A percentile compares a stretch with the other conserved stretches of the same genome.
These are phyloP conservation scores for Mionectes olivaceus DNA, from an alignment of 2,797 vertebrate genomes.

Conservation along the genomic window DNA sequence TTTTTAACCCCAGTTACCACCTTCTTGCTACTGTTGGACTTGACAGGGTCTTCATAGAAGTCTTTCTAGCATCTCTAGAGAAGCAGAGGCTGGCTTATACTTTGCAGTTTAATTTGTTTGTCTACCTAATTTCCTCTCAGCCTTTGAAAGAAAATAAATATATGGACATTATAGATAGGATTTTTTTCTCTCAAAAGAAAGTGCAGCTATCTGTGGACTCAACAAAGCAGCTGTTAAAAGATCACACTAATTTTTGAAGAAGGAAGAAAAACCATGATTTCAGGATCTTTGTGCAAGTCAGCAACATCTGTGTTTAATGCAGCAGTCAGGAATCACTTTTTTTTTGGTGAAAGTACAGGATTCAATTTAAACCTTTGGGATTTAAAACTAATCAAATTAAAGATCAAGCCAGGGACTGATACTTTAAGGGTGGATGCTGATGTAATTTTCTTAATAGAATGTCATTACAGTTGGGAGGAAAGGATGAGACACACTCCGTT, in stretches of 20 bases:
- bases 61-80: neutral
- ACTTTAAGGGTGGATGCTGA: neutral
- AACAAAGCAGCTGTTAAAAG: constrained; percentile 55
- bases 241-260: constrained; percentile 8
- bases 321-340: neutral
- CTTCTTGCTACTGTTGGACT: neutral
- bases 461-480: neutral
- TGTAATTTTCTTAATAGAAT: neutral
- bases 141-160: constrained; percentile 3
- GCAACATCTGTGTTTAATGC: constrained; percentile 11
- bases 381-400: constrained; percentile 12
- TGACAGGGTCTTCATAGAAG: neutral
- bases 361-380: neutral
- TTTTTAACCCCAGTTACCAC: neutral
- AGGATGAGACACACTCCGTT: neutral
- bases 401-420: neutral
- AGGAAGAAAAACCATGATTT: constrained; percentile 2
- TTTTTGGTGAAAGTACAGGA: neutral
- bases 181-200: constrained; percentile 5
- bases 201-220: constrained; percentile 41
- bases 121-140: neutral
- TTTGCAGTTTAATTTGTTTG: neutral
- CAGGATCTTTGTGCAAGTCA: constrained; percentile 3
- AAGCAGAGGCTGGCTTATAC: neutral
- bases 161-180: constrained; percentile 20